Percentiles rank a stretch among this genome's conserved stretches.
Conservation (phyloP, 2,113 vertebrate species). For the Herpetotheres cachinnans region DNA sequence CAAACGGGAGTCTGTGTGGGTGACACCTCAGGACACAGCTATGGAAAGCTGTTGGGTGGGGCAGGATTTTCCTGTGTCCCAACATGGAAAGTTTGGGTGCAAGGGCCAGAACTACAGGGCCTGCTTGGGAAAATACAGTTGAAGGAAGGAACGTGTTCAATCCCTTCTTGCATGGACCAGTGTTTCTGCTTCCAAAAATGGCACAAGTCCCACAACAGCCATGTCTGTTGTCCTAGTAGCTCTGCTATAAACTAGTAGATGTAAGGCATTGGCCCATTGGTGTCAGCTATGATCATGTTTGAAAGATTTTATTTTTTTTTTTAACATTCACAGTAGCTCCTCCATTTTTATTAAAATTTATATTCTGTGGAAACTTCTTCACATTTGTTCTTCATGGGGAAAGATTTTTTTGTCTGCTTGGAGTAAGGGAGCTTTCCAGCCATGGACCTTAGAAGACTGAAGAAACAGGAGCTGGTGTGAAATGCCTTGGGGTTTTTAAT, state of each 20-base stretch:
- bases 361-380: not conserved
- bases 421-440: not conserved
- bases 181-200: not conserved
- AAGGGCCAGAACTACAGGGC: not conserved
- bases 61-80: not conserved
- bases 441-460: not conserved
- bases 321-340: not conserved
- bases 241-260: not conserved
- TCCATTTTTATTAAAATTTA: not conserved
- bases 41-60: not conserved
- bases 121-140: not conserved
- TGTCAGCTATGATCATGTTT: not conserved
- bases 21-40: not conserved
- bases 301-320: not conserved
- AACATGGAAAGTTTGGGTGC: not conserved
- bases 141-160: not conserved
- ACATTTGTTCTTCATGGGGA: not conserved
- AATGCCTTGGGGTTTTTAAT: not conserved
- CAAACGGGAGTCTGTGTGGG: not conserved
- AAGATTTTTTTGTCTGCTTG: not conserved
- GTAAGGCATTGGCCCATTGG: accelerated
- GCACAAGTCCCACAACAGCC: not conserved
- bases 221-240: not conserved
- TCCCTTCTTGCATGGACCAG: not conserved
- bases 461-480: not conserved